phyloP scores from a whole-genome alignment of 2,113 vertebrate species.

The Platysternon megacephalum region DNA sequence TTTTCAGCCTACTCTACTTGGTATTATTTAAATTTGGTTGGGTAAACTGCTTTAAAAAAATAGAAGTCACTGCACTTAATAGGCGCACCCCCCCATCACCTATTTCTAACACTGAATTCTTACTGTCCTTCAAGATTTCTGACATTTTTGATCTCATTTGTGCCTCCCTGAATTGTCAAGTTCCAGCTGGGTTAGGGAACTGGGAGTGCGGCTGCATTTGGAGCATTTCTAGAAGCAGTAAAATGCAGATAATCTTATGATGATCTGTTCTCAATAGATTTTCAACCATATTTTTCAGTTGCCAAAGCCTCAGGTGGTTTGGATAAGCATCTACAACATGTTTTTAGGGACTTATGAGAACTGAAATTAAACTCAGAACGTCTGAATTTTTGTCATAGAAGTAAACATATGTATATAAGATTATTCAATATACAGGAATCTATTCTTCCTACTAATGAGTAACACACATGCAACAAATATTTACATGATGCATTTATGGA shows the following conservation, averaged over 20 bases:
- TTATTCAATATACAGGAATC: background rate
- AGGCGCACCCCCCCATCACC: accelerated
- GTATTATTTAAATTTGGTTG: background rate
- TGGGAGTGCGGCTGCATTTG: background rate
- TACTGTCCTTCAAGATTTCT: background rate
- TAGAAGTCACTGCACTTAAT: background rate
- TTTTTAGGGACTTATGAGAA: background rate
- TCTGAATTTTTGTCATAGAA: background rate
- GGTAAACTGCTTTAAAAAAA: background rate
- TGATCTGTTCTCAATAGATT: background rate
- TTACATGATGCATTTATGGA: background rate
- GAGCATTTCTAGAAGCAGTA: background rate
- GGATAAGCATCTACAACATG: background rate
- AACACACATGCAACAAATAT: accelerated
- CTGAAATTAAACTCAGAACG: background rate
- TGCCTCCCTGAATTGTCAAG: background rate
- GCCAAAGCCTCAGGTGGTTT: background rate
- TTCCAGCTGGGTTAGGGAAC: background rate
- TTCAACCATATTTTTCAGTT: background rate
- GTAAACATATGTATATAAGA: background rate
- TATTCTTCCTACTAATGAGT: background rate
- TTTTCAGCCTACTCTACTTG: background rate
- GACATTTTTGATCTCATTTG: background rate
- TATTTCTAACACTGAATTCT: background rate
- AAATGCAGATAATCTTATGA: background rate